These are phyloP conservation scores for Euphydryas editha DNA, from an alignment of 2,888 invertebrate species.

Conservation along the genomic window DNA sequence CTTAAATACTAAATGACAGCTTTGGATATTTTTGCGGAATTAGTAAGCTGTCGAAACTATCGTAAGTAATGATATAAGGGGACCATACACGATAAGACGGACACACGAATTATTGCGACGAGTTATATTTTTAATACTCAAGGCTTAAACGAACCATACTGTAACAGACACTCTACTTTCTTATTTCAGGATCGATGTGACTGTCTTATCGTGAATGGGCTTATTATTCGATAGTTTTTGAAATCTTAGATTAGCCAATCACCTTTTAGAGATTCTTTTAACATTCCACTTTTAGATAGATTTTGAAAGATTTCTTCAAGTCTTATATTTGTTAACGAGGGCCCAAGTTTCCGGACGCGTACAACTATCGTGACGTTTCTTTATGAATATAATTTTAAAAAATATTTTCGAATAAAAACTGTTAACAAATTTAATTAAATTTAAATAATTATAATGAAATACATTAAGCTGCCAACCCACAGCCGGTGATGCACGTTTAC, in stretches of 20 bases:
- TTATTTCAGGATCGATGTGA: neutral
- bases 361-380: neutral
- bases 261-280: constrained; percentile 57
- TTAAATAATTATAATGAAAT: too few relatives aligned
- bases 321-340: constrained; percentile 12
- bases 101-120: neutral
- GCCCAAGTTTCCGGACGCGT: constrained; percentile 16
- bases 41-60: constrained; percentile 21
- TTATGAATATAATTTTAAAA: constrained; percentile 9
- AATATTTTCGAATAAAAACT: neutral
- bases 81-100: neutral
- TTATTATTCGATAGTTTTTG: constrained; percentile 25
- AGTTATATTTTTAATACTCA: neutral
- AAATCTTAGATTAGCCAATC: constrained; percentile 30
- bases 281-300: constrained; percentile 53
- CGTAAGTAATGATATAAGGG: constrained; percentile 29
- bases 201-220: neutral
- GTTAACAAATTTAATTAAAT: neutral
- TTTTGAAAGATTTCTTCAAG: constrained; percentile 21
- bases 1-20: constrained; percentile 24
- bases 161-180: neutral
- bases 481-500: neutral
- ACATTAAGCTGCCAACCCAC: constrained; percentile 8
- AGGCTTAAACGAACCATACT: neutral
- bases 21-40: constrained; percentile 21